Evolutionary conservation across 2,113 vertebrate species (phyloP).

Genomic region (Alces alces): DNA sequence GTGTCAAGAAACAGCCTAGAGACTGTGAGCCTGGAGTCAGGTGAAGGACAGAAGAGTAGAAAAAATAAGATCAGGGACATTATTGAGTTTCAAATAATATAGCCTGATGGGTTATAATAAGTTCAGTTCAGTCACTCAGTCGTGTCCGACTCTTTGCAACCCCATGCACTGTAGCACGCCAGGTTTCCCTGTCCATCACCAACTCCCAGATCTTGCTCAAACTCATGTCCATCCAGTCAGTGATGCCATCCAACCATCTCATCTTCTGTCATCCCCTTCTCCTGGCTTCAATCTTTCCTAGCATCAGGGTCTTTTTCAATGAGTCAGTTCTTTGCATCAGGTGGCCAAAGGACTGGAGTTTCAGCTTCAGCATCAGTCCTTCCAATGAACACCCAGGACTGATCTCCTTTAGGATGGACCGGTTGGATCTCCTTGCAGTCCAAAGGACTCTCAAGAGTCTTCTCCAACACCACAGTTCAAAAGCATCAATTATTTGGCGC

Average conservation of each 20-base stretch:
- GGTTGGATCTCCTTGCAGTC: too few species aligned
- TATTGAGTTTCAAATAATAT: not conserved
- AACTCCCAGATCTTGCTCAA: not conserved
- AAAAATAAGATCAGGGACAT: not conserved
- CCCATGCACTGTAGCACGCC: not conserved
- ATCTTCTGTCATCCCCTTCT: not conserved
- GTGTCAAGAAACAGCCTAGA: not conserved
- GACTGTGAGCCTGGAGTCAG: not conserved
- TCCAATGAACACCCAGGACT: not conserved
- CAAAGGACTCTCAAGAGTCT: too few species aligned
- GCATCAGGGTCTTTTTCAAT: not conserved
- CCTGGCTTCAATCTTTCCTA: not conserved
- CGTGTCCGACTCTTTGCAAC: not conserved
- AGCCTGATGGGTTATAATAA: not conserved
- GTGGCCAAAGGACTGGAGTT: not conserved
- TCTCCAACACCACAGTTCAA: too few species aligned
- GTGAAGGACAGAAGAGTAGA: not conserved
- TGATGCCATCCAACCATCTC: not conserved
- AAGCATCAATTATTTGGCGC: too few species aligned
- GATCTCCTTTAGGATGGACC: not conserved
- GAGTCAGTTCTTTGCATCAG: not conserved
- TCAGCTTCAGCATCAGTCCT: not conserved
- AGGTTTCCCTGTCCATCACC: not conserved
- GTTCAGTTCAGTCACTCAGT: not conserved
- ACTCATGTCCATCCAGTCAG: not conserved